phyloP scores from a whole-genome alignment of 2,797 vertebrate genomes.

The Amniataba percoides region DNA sequence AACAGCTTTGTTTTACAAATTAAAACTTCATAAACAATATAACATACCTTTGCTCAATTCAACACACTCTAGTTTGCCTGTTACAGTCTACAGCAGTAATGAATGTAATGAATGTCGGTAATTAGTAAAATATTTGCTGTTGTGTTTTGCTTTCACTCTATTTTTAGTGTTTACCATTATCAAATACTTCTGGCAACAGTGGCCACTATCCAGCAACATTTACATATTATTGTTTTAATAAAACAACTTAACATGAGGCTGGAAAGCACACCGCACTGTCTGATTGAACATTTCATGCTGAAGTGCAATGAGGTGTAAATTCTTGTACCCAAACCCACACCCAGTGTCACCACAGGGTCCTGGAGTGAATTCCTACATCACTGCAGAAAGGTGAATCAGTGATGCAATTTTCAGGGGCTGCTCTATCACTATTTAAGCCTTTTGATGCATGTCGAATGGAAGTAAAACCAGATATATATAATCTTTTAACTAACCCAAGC shows the following conservation, averaged over 20 bases:
- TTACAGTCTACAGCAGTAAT: background rate
- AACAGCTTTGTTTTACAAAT: too few species aligned
- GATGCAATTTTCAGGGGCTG: too few species aligned
- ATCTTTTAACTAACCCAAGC: conserved; percentile 86
- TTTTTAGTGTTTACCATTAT: too few species aligned
- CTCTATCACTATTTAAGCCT: too few species aligned
- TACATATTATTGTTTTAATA: background rate
- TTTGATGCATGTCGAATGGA: background rate
- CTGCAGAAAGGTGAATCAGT: background rate
- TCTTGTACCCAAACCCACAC: background rate
- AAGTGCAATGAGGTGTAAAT: background rate
- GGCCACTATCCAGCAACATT: background rate
- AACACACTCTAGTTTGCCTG: background rate
- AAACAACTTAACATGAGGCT: background rate
- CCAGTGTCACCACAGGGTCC: background rate
- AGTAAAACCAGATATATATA: background rate
- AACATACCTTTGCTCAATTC: too few species aligned
- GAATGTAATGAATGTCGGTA: too few species aligned
- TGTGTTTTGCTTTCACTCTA: too few species aligned
- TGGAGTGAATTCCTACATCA: background rate
- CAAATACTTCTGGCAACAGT: background rate
- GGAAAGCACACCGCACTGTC: background rate
- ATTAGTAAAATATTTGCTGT: too few species aligned
- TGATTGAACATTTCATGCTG: background rate
- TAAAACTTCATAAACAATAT: background rate